A percentile compares a stretch with the other conserved stretches of the same genome.
Evolutionary conservation across 1,140 invertebrate genomes (phyloP).

Genomic region (Aphis craccivora): DNA sequence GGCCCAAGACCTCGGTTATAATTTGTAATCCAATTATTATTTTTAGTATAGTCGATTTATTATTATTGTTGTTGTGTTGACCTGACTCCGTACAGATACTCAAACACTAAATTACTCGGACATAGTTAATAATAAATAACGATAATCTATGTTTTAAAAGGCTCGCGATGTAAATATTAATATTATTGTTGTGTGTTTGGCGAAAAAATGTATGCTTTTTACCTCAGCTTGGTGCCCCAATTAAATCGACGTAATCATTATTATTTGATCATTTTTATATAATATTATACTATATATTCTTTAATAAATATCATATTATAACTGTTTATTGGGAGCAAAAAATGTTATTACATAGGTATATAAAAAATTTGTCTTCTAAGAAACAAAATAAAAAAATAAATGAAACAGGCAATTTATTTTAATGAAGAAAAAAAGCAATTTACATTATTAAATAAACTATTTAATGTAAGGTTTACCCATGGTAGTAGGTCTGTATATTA

Average conservation of each 20-base stretch:
- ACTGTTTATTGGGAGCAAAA: not conserved
- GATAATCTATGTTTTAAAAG: not conserved
- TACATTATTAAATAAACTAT: constrained; percentile 13
- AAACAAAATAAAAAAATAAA: not conserved
- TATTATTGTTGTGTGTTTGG: not conserved
- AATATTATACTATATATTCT: not conserved
- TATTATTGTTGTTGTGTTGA: not conserved
- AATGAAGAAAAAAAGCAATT: constrained; percentile 16
- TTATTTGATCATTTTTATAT: not conserved
- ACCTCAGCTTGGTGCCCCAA: not conserved
- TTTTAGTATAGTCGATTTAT: not conserved
- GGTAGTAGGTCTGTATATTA: not conserved
- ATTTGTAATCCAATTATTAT: no score
- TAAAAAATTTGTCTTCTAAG: not conserved
- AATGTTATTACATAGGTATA: not conserved
- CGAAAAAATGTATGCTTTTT: not conserved
- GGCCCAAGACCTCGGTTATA: no score
- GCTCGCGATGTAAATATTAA: not conserved
- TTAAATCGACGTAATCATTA: not conserved
- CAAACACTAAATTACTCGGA: no score
- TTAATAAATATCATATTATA: not conserved
- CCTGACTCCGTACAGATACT: not conserved
- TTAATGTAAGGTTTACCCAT: not conserved
- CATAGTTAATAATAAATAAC: not conserved
- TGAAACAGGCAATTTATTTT: not conserved